Base-by-base conservation (phyloP, 2,113 vertebrate species). In the Oenanthe oenanthe region DNA sequence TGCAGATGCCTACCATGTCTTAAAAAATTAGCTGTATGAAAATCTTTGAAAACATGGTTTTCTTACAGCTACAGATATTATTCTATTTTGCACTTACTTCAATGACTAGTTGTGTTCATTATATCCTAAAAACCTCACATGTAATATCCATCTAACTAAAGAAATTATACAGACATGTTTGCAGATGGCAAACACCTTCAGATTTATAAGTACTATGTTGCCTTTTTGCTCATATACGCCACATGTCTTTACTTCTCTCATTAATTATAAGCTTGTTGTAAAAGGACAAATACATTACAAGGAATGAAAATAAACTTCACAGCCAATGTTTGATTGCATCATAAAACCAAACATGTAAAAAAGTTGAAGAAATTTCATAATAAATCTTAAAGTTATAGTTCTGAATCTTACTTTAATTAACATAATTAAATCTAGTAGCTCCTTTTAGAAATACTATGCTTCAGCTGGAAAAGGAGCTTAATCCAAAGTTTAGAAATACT, bases 381-480 rank as follows among this genome's bases (percentile, higher is more conserved):
- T 92, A 89, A 93, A 53, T 90, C 76, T 84, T 67, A 79, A 47
- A 83, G 84, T 85, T 92, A 79, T 48, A 50, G 58, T 86, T 89
- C 62, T 80, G 74, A 88, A 77, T 93, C 56, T 87, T 91, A 70
- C 15, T 96, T 93, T 89, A 93, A 96, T 94, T 58, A 94, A 89
- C 43, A 62, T 75, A 92, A 87, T 93, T 82, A 91, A 88, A 95
- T 76, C 48, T 77, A 82, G 78, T 72, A 80, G 12, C 50, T 88
- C 5, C 16, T 95, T 95, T 92, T 76, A 92, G 34, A 95, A 95
- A 88, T 80, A 80, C 31, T 74, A 9, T 47, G 32, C 14, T 77
- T 94, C 45, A 84, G 17, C 38, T 74, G 58, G 62, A 87, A 93
- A 93, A 47, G 2, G 4, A 81, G 25, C 28, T 87, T 71, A 92